Base-by-base conservation (phyloP, 2,888 invertebrate genomes). In the Alviniconcha strummeri region DNA sequence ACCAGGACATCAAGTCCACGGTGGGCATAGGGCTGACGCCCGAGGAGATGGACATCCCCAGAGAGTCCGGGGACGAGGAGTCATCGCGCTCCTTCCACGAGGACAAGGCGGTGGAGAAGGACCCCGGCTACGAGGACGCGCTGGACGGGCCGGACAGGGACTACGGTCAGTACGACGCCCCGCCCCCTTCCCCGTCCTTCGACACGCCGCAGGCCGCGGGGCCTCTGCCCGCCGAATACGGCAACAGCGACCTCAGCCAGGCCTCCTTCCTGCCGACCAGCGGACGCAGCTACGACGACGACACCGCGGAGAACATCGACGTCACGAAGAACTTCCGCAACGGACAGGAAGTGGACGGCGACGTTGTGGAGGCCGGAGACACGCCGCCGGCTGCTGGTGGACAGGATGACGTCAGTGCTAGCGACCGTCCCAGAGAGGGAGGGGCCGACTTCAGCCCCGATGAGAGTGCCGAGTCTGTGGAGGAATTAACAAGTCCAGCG, bases 31-130 rank as follows among this genome's bases (percentile, higher is more conserved):
- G 36, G 55, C 56, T 82, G 67, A 77, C 82, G 2, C n/a, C 82
- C n/a, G 82, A 77, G 8, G 82, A 82, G 75, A 77, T 76, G 67
- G 36, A 55, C 67, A 77, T 77, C 69, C 82, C 77, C 54, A 55
- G 76, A 36, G 82, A 82, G 55, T 54, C 76, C 8, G 71, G 36
- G 15, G 69, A 77, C 17, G 82, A 82, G 56, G 77, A 82, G 55
- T 36, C 76, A 1, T 56, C 54, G 36, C 36, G 52, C 5, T 81
- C 81, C 57, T 60, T 52, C 72, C 81, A 80, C 69, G 69, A 80
- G 69, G 80, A 80, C 69, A 67, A 11, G 55, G 80, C 67, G 6
- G 69, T 80, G 80, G 69, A 80, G 11, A 8, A 57, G 3, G 77
- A 77, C 56, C 76, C 76, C 4, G 77, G 56, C 7, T 64, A 80